Conservation (phyloP, 1,140 invertebrate genomes). For the Zaprionus kolodkinae region DNA sequence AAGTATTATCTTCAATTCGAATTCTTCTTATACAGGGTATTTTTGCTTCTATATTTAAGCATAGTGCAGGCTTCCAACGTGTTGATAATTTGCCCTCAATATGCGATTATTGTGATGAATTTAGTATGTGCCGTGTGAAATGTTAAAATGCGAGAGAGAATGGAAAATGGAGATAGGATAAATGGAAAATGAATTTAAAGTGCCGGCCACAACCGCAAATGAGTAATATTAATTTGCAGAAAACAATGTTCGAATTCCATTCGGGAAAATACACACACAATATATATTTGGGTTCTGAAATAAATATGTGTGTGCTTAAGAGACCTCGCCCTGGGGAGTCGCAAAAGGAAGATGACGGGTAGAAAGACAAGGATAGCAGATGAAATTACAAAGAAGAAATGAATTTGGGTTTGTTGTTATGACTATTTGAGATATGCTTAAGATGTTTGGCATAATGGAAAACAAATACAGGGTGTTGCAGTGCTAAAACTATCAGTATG, state of each 20-base stretch:
- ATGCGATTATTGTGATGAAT: slow-evolving; percentile 41
- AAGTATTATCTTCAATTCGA: too few species aligned
- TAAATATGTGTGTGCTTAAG: slow-evolving; percentile 12
- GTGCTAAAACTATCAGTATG: too few species aligned
- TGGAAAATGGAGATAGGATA: neutral
- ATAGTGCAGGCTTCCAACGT: neutral
- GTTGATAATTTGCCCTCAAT: slow-evolving; percentile 51
- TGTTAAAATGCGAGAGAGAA: neutral
- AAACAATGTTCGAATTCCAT: slow-evolving; percentile 39
- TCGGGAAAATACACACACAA: neutral
- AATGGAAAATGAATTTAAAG: slow-evolving; percentile 52
- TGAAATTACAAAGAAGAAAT: too few species aligned
- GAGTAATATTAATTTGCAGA: slow-evolving; percentile 58
- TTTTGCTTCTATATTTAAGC: neutral
- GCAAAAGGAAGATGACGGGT: too few species aligned
- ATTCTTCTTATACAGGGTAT: neutral
- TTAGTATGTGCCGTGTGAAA: slow-evolving; percentile 38
- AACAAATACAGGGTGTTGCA: slow-evolving; percentile 37
- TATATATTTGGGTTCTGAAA: slow-evolving; percentile 3
- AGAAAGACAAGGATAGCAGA: too few species aligned
- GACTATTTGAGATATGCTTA: slow-evolving; percentile 33
- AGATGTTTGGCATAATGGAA: slow-evolving; percentile 22
- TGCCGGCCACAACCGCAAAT: slow-evolving; percentile 53
- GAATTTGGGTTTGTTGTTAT: slow-evolving; percentile 43
- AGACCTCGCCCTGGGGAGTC: slow-evolving; percentile 1